Conservation (phyloP, 2,797 vertebrate species). For the Capromys pilorides region DNA sequence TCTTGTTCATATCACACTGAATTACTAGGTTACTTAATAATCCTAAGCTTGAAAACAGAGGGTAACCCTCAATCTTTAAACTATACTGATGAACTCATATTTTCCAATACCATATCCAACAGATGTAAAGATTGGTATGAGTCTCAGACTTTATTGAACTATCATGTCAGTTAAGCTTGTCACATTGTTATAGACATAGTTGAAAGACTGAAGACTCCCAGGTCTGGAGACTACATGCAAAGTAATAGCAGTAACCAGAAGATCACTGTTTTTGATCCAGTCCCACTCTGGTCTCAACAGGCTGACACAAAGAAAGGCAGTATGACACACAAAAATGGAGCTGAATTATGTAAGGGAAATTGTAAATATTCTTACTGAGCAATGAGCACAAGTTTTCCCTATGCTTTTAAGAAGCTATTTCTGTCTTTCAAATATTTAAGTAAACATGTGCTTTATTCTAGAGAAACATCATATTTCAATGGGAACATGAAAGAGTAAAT, state of each 20-base stretch:
- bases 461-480: not conserved
- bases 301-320: not conserved
- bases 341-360: not conserved
- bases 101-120: not conserved
- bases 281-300: not conserved
- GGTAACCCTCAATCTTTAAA: not conserved
- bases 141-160: not conserved
- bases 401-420: not conserved
- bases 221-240: not conserved
- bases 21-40: not conserved
- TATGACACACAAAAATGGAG: not conserved
- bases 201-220: not conserved
- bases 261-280: not conserved
- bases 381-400: not conserved
- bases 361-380: not conserved
- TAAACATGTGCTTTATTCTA: not conserved
- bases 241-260: not conserved
- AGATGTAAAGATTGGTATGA: not conserved
- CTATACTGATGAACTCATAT: not conserved
- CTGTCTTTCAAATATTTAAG: slow-evolving; percentile 1
- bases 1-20: not conserved
- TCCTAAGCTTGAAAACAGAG: not conserved
- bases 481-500: no score
- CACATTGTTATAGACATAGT: not conserved
- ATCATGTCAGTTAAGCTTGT: not conserved